Evolutionary conservation across 2,113 vertebrate species (phyloP), one percentile per base, ranked within the genome.

Genomic region (Neodon shergylaensis): DNA sequence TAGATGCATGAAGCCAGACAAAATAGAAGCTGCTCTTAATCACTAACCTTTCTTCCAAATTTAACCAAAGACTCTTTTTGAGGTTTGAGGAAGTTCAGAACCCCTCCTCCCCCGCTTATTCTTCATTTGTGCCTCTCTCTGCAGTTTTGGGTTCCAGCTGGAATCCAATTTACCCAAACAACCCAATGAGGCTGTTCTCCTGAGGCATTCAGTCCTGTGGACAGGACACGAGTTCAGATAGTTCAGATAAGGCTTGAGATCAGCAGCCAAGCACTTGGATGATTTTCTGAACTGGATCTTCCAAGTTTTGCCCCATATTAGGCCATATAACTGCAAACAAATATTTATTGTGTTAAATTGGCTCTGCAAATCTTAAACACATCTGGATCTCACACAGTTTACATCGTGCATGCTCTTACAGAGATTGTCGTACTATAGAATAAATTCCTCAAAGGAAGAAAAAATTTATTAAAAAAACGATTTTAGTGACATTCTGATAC

Each of bases 111-210:
- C 22, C 54, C 2, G 3, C 65, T 96, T 91, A 96, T 73, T 97
- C 89, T 97, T 97, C 78, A 81, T 83, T 96, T 97, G 87, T 97
- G 96, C 92, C 65, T 96, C 54, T 97, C 91, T 91, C 90, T 97
- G 95, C 92, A 97, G 68, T 97, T 97, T 97, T 76, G 12, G 74
- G 13, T 94, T 97, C 97, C 97, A 97, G 96, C 96, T 97, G 95
- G 96, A 98, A 88, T 78, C 84, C 92, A 65, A 92, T 70, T 87
- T 68, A 63, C 85, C 33, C 77, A 97, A 96, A 97, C 83, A 93
- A 54, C 77, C 65, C 92, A 74, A 97, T 95, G 95, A 97, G 81
- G 49, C 47, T 96, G 88, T 90, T 96, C 95, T 97, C 77, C 72
- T 78, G 86, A 90, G 88, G 90, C 10, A 1, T 89, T 70, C 91